Percentiles rank a stretch among this genome's conserved stretches.
Evolutionary conservation across 2,888 invertebrate genomes (phyloP).

Genomic region (Panorpa germanica): DNA sequence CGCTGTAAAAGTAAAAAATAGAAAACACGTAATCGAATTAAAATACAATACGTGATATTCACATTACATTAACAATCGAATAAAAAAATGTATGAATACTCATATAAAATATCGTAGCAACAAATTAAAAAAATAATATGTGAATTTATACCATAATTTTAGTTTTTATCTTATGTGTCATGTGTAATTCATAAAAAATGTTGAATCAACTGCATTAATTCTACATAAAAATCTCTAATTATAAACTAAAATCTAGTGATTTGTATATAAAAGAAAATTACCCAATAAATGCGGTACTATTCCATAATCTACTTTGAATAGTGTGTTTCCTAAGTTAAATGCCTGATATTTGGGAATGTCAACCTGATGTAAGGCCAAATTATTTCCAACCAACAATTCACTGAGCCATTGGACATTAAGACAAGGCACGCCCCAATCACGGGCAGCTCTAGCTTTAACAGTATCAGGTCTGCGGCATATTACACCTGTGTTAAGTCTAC

Average conservation of each 20-base stretch:
- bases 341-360: conserved; percentile 78
- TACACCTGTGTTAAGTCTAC: conserved; percentile 58
- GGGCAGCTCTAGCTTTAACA: conserved; percentile 70
- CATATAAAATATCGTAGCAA: too few species aligned
- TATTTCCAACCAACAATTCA: conserved; percentile 78
- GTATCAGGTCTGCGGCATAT: conserved; percentile 71
- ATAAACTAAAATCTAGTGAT: conserved; percentile 4
- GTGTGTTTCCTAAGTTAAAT: conserved; percentile 56
- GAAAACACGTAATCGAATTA: too few species aligned
- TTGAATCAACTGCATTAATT: conserved; percentile 8
- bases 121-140: conserved; percentile 3
- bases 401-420: conserved; percentile 90
- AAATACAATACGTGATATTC: too few species aligned
- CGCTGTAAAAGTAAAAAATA: conserved; percentile 31
- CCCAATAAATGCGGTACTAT: conserved; percentile 80
- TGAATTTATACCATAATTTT: background rate
- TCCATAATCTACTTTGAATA: conserved; percentile 74
- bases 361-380: conserved; percentile 59
- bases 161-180: background rate
- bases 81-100: too few species aligned
- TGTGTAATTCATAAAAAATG: conserved; percentile 1
- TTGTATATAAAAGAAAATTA: conserved; percentile 27
- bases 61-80: too few species aligned
- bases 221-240: conserved; percentile 8
- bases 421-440: conserved; percentile 80